Evolutionary conservation across 2,113 vertebrate genomes (phyloP).

Genomic region (Myodes glareolus): DNA sequence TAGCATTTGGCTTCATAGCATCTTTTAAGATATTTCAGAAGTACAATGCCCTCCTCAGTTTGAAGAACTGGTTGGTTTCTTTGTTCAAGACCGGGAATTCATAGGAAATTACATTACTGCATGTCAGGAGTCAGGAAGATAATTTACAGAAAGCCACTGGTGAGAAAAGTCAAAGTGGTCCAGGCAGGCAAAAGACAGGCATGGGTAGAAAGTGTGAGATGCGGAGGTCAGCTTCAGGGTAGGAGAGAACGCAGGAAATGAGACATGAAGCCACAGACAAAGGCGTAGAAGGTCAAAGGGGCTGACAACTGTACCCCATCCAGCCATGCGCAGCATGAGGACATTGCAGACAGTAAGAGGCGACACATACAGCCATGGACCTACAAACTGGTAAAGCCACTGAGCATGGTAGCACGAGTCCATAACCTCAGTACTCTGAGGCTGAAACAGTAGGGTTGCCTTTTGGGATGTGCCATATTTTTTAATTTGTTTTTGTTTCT

Average conservation of each 20-base stretch:
- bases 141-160: background rate
- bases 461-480: background rate
- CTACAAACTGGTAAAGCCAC: background rate
- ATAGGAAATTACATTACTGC: background rate
- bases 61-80: constrained; percentile 28
- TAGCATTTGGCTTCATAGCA: constrained; percentile 12
- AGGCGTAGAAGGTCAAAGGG: background rate
- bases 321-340: background rate
- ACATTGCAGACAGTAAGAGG: background rate
- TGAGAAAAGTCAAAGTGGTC: constrained; percentile 1
- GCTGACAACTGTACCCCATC: background rate
- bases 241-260: background rate
- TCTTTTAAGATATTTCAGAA: constrained; percentile 45
- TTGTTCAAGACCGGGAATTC: constrained; percentile 6
- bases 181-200: background rate
- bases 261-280: background rate
- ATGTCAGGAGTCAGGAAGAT: background rate
- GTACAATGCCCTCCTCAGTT: background rate
- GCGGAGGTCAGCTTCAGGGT: background rate
- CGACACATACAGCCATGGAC: background rate
- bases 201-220: background rate
- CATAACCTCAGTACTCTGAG: background rate
- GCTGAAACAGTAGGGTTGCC: background rate
- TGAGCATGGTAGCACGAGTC: background rate
- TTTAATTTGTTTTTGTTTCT: background rate